Conservation (phyloP, 2,888 invertebrate species). For the Nemotelus nigrinus region DNA sequence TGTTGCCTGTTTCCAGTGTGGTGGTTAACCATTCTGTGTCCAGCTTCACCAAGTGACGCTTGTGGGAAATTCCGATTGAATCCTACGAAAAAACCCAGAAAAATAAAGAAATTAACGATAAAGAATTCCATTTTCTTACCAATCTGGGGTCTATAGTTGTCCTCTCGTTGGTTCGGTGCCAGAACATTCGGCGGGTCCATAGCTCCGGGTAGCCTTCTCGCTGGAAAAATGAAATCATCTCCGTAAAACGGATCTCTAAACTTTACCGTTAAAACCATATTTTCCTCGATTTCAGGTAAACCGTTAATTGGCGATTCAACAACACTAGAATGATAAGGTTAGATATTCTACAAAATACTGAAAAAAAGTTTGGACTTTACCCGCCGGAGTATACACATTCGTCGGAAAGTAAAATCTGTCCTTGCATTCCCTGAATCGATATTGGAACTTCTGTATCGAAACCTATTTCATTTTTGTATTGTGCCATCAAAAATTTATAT, state of each 20-base stretch:
- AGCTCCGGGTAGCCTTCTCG: slow-evolving; percentile 73
- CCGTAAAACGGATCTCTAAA: slow-evolving; percentile 84
- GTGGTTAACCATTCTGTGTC: slow-evolving; percentile 80
- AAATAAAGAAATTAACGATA: slow-evolving; percentile 1
- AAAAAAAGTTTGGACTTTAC: slow-evolving; percentile 61
- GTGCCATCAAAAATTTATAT: slow-evolving; percentile 74
- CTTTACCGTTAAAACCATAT: slow-evolving; percentile 73
- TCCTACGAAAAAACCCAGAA: slow-evolving; percentile 15
- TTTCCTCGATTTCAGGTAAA: slow-evolving; percentile 70
- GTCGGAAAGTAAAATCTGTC: slow-evolving; percentile 78
- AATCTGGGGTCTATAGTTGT: slow-evolving; percentile 80
- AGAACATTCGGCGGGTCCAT: slow-evolving; percentile 79
- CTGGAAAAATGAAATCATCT: slow-evolving; percentile 80
- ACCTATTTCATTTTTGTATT: slow-evolving; percentile 71
- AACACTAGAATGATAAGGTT: slow-evolving; percentile 62
- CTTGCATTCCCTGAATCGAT: slow-evolving; percentile 84
- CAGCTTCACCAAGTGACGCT: slow-evolving; percentile 74
- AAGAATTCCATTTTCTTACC: slow-evolving; percentile 67
- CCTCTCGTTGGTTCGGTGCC: slow-evolving; percentile 80
- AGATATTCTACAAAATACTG: background rate
- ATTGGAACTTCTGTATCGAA: slow-evolving; percentile 69
- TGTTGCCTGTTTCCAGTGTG: slow-evolving; percentile 58
- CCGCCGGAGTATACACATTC: slow-evolving; percentile 76
- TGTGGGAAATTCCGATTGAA: slow-evolving; percentile 74
- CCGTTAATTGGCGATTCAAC: slow-evolving; percentile 78